These are phyloP conservation scores for Thaleichthys pacificus DNA, from an alignment of 2,797 vertebrate species.

Conservation along the genomic window DNA sequence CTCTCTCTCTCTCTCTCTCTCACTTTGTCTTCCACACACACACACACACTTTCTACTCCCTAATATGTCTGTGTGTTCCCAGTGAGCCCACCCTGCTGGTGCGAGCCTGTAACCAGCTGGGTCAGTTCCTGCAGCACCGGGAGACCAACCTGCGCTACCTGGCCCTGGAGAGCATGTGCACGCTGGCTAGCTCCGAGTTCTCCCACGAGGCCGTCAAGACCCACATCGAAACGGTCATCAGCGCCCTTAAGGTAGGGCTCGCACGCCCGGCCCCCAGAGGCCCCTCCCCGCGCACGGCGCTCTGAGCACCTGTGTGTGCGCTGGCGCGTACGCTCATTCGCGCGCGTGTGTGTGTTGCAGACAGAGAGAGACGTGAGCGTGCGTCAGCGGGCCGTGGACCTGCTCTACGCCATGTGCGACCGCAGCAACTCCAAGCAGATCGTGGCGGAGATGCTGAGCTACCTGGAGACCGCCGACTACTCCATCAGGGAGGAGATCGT, in stretches of 20 bases:
- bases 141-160: constrained; percentile 92
- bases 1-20: not conserved
- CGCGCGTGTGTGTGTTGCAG: constrained; percentile 54
- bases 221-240: constrained; percentile 90
- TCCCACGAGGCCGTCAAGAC: constrained; percentile 91
- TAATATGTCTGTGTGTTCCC: constrained; percentile 2
- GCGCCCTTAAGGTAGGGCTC: constrained; percentile 82
- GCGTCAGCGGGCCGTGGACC: constrained; percentile 86
- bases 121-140: constrained; percentile 89
- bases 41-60: not conserved
- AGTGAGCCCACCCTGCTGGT: constrained; percentile 90
- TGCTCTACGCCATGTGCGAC: constrained; percentile 93
- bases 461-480: constrained; percentile 90
- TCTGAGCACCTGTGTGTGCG: not conserved
- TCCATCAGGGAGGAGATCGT: constrained; percentile 94
- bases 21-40: not conserved
- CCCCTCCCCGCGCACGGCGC: not conserved
- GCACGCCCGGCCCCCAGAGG: too few relatives aligned
- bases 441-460: constrained; percentile 90
- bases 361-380: constrained; percentile 91
- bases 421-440: constrained; percentile 93
- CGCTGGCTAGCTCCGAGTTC: constrained; percentile 89
- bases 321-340: not conserved
- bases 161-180: constrained; percentile 91
- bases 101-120: constrained; percentile 89